Conservation (phyloP, 2,888 invertebrate species). For the Melipona beecheii region DNA sequence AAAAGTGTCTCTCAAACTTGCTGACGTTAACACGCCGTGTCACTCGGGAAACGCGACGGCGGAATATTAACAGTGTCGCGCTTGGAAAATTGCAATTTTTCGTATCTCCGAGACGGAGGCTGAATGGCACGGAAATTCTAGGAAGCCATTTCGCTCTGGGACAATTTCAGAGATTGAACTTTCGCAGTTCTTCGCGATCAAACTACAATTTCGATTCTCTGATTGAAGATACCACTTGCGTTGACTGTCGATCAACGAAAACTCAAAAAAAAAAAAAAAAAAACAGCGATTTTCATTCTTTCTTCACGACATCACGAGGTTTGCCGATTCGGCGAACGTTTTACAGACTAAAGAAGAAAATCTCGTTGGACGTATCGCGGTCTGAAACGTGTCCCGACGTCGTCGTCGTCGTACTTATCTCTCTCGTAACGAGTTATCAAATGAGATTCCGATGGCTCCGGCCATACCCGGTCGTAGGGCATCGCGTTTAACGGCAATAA, state of each 20-base stretch:
- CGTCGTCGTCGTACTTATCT: constrained; percentile 4
- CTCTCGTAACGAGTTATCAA: constrained; percentile 68
- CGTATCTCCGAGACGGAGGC: neutral
- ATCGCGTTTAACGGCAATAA: constrained; percentile 72
- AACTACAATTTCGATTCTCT: too few species aligned
- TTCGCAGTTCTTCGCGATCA: too few species aligned
- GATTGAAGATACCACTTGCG: too few species aligned
- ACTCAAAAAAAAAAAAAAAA: too few species aligned
- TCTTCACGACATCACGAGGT: too few species aligned
- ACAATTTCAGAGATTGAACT: too few species aligned
- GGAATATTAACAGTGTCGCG: constrained; percentile 11
- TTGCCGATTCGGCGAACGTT: too few species aligned
- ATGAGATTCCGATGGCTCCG: constrained; percentile 71
- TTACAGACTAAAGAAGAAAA: neutral
- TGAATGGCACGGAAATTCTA: too few species aligned
- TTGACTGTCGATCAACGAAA: too few species aligned
- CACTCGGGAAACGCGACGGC: constrained; percentile 14
- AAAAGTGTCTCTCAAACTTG: constrained; percentile 16
- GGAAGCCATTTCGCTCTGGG: too few species aligned
- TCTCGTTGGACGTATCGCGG: neutral
- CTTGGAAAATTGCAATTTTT: constrained; percentile 6
- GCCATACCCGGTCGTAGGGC: constrained; percentile 56
- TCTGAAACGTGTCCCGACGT: neutral
- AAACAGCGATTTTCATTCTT: too few species aligned
- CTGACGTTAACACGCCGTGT: constrained; percentile 13